These are phyloP conservation scores for Trogon melanurus DNA, from an alignment of 2,113 vertebrate genomes.

Conservation along the genomic window DNA sequence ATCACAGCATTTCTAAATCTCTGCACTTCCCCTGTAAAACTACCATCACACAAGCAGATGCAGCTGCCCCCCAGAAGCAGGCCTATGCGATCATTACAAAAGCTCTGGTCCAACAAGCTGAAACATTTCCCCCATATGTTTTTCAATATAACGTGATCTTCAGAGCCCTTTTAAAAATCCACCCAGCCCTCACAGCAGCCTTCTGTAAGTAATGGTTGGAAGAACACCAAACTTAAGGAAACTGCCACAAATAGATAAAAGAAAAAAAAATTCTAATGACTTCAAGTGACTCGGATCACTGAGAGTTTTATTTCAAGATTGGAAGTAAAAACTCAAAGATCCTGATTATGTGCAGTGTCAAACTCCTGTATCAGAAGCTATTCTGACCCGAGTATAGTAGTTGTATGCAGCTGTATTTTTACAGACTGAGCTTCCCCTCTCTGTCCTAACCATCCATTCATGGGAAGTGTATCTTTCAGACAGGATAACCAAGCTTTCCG, in stretches of 20 bases:
- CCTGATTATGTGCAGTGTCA: not conserved
- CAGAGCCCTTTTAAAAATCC: not conserved
- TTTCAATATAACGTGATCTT: not conserved
- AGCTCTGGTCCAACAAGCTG: not conserved
- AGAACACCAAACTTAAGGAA: not conserved
- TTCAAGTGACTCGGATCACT: not conserved
- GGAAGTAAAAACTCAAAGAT: not conserved
- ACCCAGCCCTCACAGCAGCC: not conserved
- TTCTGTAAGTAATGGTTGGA: not conserved
- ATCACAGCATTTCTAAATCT: not conserved
- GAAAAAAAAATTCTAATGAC: not conserved
- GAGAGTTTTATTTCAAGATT: not conserved
- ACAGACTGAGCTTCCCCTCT: not conserved
- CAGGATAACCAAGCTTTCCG: not conserved
- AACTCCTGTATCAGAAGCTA: not conserved
- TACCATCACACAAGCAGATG: not conserved
- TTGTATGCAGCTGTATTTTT: not conserved
- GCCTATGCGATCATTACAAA: rapidly evolving
- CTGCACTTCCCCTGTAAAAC: not conserved
- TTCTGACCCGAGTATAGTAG: not conserved
- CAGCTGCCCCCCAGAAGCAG: not conserved
- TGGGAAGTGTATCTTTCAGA: not conserved
- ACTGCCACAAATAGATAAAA: not conserved
- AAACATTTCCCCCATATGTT: not conserved
- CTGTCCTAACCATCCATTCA: not conserved